phyloP scores from a whole-genome alignment of 2,113 vertebrate species.

The Axis porcinus region DNA sequence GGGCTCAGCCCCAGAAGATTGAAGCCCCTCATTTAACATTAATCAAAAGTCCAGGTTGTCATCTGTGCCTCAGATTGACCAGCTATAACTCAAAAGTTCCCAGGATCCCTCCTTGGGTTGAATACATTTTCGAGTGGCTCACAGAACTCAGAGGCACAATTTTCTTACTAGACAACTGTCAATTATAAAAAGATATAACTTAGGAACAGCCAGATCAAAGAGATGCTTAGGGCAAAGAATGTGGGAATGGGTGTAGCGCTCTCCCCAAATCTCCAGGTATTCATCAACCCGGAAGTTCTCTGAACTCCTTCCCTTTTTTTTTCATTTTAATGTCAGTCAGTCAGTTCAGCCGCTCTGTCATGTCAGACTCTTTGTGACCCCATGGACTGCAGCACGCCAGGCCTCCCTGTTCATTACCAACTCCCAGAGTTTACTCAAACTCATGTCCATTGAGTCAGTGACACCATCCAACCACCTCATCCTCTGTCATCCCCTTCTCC shows the following conservation, averaged over 20 bases:
- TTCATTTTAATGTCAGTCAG: background rate
- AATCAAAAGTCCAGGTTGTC: background rate
- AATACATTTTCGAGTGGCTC: background rate
- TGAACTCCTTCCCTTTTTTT: background rate
- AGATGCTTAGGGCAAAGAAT: background rate
- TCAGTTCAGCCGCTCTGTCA: background rate
- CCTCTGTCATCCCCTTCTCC: too few species aligned
- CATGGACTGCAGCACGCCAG: background rate
- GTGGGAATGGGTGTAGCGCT: background rate
- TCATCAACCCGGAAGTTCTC: background rate
- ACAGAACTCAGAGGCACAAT: background rate
- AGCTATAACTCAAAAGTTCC: background rate
- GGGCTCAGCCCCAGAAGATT: background rate
- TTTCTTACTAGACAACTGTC: background rate
- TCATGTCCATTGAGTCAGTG: background rate
- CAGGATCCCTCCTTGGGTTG: background rate
- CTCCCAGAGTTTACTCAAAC: background rate
- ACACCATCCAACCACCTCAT: background rate
- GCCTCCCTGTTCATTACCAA: background rate
- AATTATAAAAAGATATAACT: background rate
- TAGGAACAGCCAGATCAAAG: background rate
- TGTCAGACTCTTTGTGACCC: fast-evolving
- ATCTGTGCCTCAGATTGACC: background rate
- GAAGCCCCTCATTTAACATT: background rate
- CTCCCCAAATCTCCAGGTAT: background rate